Conservation (phyloP, 2,797 vertebrate genomes). For the Sebastolobus alascanus region DNA sequence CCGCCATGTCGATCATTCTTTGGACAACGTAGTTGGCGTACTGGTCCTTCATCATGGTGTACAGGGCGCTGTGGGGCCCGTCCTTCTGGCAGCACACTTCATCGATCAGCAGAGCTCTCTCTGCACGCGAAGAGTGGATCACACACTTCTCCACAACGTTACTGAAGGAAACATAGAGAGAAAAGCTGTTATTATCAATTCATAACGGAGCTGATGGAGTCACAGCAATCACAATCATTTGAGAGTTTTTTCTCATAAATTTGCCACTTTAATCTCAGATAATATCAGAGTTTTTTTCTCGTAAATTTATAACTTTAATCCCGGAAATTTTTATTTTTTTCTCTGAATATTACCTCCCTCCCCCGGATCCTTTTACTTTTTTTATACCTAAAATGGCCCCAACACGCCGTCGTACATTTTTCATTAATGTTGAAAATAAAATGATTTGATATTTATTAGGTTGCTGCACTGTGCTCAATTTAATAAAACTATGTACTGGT, state of each 20-base stretch:
- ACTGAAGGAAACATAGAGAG: conserved; percentile 74
- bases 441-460: neutral
- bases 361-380: too few species aligned
- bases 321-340: too few species aligned
- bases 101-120: conserved; percentile 97
- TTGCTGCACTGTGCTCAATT: neutral
- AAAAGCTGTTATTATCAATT: neutral
- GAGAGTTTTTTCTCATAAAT: too few species aligned
- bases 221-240: too few species aligned
- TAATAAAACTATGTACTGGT: neutral
- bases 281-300: too few species aligned
- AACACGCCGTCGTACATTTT: too few species aligned
- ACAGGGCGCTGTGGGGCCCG: conserved; percentile 99
- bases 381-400: too few species aligned
- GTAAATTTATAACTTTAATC: too few species aligned
- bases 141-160: conserved; percentile 99
- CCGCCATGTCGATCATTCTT: conserved; percentile 99
- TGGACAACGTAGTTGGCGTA: conserved; percentile 99
- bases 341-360: too few species aligned
- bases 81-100: conserved; percentile 99
- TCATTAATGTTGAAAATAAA: neutral
- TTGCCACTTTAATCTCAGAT: too few species aligned
- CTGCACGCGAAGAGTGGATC: conserved; percentile 96
- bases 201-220: neutral
- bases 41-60: conserved; percentile 99